Conservation (phyloP, 2,113 vertebrate genomes). For the Pedionomus torquatus region DNA sequence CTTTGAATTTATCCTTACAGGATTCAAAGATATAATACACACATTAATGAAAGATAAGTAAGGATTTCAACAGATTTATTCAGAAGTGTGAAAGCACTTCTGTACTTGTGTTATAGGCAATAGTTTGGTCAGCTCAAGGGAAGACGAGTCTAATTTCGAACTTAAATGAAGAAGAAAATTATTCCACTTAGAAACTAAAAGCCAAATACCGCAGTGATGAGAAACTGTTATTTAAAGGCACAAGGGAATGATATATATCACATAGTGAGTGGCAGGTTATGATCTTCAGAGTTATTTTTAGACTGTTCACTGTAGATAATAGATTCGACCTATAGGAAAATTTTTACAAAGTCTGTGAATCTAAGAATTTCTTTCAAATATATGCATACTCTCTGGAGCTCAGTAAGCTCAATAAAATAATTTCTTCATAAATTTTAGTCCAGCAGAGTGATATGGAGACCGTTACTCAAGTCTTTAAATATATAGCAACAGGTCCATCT, state of each 20-base stretch:
- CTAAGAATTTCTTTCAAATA: neutral
- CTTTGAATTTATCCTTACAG: neutral
- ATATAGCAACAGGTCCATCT: rapidly evolving
- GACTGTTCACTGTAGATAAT: neutral
- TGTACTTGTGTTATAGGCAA: neutral
- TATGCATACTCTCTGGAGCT: neutral
- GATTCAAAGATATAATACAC: neutral
- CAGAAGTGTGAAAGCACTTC: neutral
- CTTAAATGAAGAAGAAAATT: neutral
- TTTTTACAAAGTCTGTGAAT: neutral
- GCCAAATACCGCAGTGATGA: neutral
- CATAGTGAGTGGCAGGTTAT: neutral
- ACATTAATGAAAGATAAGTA: neutral
- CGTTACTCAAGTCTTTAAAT: neutral
- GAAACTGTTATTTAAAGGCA: neutral
- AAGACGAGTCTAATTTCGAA: neutral
- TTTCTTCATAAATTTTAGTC: neutral
- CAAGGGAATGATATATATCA: neutral
- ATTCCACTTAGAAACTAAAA: neutral
- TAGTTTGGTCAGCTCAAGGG: neutral
- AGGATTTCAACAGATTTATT: neutral
- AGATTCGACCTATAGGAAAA: neutral
- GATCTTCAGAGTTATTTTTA: neutral
- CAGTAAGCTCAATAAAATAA: neutral
- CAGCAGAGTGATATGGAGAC: neutral